Evolutionary conservation across 64 coral and sea anemone genomes (phyloP), one percentile per base, ranked within the genome.

Genomic region (Pachyseris speciosa): DNA sequence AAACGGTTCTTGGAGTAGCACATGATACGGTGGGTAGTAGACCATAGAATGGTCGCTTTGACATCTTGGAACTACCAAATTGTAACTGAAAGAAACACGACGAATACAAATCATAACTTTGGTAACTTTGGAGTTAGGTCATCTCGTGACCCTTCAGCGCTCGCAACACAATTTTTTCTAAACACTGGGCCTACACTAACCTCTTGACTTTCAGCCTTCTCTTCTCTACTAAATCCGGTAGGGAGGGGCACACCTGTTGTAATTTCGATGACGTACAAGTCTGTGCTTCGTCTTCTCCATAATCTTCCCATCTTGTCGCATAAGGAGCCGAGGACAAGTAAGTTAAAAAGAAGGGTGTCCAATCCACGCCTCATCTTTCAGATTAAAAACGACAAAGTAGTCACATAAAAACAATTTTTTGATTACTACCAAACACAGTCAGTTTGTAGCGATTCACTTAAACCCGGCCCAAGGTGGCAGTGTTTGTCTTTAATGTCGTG

Each of bases 191-290:
- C 64, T 72, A 34, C n/a, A 69, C 74, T 53, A 42, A 34, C 34
- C 76, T 24, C 55, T 71, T 60, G 55, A 61, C 33, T 59, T 25
- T 80, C 32, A 6, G 7, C 13, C 13, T 72, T 34, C 64, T 74
- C 67, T 64, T 72, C 30, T 47, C 24, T 64, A 32, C 67, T 70
- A 27, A 69, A 93, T 2, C 75, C 86, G 10, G 80, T 74, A 24
- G 66, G 64, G 0, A 75, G 25, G 10, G 85, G 51, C 38, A 36
- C 48, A 17, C 16, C 9, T 33, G 78, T 94, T 9, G 95, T 86
- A 44, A 94, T 87, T 67, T 98, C 95, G 57, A 98, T 90, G 49
- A 98, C 39, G 71, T 94, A 98, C 47, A 98, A 67, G 57, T 98
- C 95, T 30, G 95, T 67, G 11, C 28, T 25, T 75, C 86, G 43